Conservation (phyloP, 2,797 vertebrate species). For the Psittacula derbiana region DNA sequence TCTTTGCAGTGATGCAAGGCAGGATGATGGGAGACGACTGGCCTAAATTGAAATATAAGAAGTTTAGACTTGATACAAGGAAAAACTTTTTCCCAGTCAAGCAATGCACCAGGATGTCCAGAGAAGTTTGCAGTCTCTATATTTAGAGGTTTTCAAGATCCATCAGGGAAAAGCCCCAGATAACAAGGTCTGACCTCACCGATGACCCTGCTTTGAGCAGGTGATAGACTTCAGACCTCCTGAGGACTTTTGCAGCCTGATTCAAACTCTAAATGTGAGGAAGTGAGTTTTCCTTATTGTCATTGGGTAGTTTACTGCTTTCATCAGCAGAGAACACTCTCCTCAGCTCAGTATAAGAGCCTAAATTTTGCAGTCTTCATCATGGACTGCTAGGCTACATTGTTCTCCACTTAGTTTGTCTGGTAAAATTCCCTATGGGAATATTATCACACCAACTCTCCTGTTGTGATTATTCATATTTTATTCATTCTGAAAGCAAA, state of each 20-base stretch:
- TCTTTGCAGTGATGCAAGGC: neutral
- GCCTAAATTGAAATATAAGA: neutral
- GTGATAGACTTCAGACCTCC: neutral
- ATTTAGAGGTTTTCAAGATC: neutral
- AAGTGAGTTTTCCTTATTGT: neutral
- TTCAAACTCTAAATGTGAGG: neutral
- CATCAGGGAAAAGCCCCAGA: neutral
- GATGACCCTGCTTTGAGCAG: neutral
- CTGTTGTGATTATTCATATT: neutral
- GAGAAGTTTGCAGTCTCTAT: neutral
- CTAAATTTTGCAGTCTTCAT: neutral
- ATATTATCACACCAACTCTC: neutral
- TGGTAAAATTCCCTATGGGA: neutral
- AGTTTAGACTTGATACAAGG: neutral
- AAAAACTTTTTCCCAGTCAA: neutral
- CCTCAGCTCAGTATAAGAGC: neutral
- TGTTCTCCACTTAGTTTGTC: neutral
- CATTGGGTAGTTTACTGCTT: neutral
- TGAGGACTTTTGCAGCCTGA: neutral
- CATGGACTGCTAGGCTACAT: neutral
- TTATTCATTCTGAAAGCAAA: neutral
- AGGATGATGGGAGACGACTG: accelerated
- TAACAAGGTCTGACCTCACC: neutral
- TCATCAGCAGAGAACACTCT: neutral
- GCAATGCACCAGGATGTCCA: neutral